These are phyloP conservation scores for Sycobia sp. DNA, from an alignment of 1,140 invertebrate genomes.

Conservation along the genomic window DNA sequence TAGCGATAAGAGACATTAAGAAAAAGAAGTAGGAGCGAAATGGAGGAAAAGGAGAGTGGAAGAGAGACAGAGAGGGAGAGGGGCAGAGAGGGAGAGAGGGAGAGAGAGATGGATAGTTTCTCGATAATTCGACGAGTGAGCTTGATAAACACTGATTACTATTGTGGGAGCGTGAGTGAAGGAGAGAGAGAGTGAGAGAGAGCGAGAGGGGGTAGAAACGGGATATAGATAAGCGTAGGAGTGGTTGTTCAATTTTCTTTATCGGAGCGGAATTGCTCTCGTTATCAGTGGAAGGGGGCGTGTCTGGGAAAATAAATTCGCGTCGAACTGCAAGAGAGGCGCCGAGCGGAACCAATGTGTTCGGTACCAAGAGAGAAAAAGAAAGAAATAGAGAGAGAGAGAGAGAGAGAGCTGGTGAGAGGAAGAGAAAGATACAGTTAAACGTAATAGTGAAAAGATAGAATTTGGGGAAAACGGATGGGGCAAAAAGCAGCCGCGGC, in stretches of 20 bases:
- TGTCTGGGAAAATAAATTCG: conserved; percentile 43
- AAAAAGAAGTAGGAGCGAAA: too few relatives aligned
- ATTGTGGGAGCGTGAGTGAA: neutral
- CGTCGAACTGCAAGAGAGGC: conserved; percentile 19
- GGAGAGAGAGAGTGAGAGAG: neutral
- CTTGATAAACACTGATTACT: conserved; percentile 50
- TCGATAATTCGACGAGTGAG: conserved; percentile 4
- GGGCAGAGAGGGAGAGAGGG: neutral
- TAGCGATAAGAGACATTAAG: too few relatives aligned
- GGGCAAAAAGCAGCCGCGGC: too few relatives aligned
- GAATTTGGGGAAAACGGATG: too few relatives aligned
- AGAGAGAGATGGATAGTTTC: neutral
- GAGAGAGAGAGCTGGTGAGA: too few relatives aligned
- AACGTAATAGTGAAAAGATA: too few relatives aligned
- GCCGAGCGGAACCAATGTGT: neutral
- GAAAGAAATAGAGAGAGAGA: neutral
- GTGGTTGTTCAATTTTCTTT: conserved; percentile 48
- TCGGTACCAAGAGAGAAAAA: conserved; percentile 3
- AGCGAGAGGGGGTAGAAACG: neutral
- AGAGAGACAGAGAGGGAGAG: neutral
- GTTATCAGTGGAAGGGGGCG: conserved; percentile 42
- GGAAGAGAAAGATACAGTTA: too few relatives aligned
- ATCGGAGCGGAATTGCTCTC: conserved; percentile 51
- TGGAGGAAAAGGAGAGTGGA: neutral
- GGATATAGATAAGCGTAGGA: conserved; percentile 36